phyloP scores from a whole-genome alignment of 2,113 vertebrate species.

The Mobula birostris region DNA sequence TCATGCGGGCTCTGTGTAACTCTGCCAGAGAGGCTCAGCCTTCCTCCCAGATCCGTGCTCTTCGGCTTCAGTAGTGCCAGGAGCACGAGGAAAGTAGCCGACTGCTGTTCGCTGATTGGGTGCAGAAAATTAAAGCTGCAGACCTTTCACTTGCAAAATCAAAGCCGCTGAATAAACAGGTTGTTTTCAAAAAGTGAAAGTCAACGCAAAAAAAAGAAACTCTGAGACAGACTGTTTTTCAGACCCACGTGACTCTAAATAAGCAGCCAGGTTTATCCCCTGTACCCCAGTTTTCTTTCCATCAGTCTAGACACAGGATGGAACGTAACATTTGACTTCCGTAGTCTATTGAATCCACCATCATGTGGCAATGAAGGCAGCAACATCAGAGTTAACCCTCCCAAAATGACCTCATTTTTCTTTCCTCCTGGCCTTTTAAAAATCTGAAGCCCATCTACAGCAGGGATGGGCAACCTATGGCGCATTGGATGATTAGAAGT shows the following conservation, averaged over 20 bases:
- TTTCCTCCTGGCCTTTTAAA: neutral
- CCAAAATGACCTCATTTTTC: neutral
- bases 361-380: neutral
- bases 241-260: no score
- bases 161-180: neutral
- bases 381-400: neutral
- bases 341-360: neutral
- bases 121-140: neutral
- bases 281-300: no score
- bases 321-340: neutral
- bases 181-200: neutral
- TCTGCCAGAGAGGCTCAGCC: neutral
- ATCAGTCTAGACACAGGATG: no score
- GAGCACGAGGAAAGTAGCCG: neutral
- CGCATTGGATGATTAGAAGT: no score
- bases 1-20: neutral
- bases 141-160: neutral
- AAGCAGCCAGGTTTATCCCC: no score
- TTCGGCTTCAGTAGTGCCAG: neutral
- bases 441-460: neutral
- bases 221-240: no score
- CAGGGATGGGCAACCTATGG: no score
- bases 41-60: neutral
- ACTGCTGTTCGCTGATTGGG: neutral
- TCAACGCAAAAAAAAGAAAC: neutral